Evolutionary conservation across 53 echinoderm and acorn worm genomes (phyloP), one percentile per base, ranked within the genome.

Genomic region (Holothuria leucospilota): DNA sequence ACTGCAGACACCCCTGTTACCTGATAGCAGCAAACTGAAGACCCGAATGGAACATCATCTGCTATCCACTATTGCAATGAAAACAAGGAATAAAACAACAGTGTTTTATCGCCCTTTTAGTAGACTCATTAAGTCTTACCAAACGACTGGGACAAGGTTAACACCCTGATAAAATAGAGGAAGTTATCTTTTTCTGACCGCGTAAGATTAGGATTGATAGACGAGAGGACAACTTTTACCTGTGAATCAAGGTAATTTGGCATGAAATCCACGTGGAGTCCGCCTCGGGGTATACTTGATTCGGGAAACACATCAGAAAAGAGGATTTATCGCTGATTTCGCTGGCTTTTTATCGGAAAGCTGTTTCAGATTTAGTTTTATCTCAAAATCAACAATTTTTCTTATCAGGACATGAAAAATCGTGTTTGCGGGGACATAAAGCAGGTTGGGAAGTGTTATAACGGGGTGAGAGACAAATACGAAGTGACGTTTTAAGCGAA

Each of bases 331-430:
- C 2, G 49, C 49, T 23, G 51, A 75, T 75, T 75, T 51, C 6
- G 24, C 13, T 11, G 3, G 38, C n/a, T 24, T 42, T 75, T 75
- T 75, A 51, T 49, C 24, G 2, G 75, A n/a, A 56, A 56, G 56
- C 72, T 72, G 75, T 49, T 75, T 75, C 52, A 51, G 75, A 75
- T 75, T 75, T 51, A 20, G 51, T 49, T 52, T 75, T 75, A 75
- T 75, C 75, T 75, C 8, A 75, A 75, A 75, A 26, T 75, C 75
- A 75, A 75, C 75, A 75, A 75, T 25, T 75, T 75, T 75, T 16
- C 75, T 75, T 75, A 75, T 75, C 75, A 51, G 38, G 75, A 75
- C 75, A 75, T 28, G 75, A 75, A 75, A 75, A 75, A 75, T 75
- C 75, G 21, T 75, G 75, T 75, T 75, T 34, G 70, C 20, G 52